A percentile compares a stretch with the other conserved stretches of the same genome.
These are phyloP conservation scores for Acanthurus lineatus DNA, from an alignment of 2,797 vertebrate species.

Conservation along the genomic window DNA sequence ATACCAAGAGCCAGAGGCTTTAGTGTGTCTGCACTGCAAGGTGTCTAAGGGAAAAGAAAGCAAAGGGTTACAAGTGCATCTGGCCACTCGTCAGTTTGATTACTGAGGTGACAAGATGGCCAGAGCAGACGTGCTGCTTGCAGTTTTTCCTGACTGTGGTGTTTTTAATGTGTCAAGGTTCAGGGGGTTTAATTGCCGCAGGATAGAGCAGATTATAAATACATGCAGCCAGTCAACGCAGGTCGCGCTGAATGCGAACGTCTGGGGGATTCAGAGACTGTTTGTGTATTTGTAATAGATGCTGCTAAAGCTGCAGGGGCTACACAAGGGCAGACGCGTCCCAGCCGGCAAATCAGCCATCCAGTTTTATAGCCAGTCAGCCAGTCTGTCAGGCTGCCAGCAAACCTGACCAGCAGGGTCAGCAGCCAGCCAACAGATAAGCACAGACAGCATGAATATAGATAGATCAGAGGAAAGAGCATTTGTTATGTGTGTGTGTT, in stretches of 20 bases:
- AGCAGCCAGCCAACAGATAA: constrained; percentile 45
- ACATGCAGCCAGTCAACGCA: constrained; percentile 52
- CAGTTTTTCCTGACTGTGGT: constrained; percentile 21
- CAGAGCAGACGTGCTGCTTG: constrained; percentile 24
- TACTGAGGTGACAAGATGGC: constrained; percentile 57
- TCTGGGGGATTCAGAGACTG: constrained; percentile 38
- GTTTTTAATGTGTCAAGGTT: constrained; percentile 31
- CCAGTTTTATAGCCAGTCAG: constrained; percentile 32
- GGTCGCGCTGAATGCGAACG: constrained; percentile 43
- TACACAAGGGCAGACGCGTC: constrained; percentile 31
- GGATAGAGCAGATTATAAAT: constrained; percentile 67
- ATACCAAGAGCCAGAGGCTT: constrained; percentile 52
- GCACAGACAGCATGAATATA: constrained; percentile 41
- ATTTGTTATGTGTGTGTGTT: not conserved
- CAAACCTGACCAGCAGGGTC: constrained; percentile 48
- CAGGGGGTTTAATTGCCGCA: constrained; percentile 43
- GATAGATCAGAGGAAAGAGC: constrained; percentile 40
- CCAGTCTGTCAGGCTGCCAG: constrained; percentile 47
- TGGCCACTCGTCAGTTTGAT: constrained; percentile 42
- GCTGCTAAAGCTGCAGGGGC: constrained; percentile 56
- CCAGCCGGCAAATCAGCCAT: constrained; percentile 32
- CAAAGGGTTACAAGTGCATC: constrained; percentile 51
- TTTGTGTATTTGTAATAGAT: constrained; percentile 55
- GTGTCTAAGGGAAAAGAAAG: constrained; percentile 46
- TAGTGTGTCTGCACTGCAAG: constrained; percentile 39